Conservation (phyloP, 2,888 invertebrate species). For the Drosophila tripunctata region DNA sequence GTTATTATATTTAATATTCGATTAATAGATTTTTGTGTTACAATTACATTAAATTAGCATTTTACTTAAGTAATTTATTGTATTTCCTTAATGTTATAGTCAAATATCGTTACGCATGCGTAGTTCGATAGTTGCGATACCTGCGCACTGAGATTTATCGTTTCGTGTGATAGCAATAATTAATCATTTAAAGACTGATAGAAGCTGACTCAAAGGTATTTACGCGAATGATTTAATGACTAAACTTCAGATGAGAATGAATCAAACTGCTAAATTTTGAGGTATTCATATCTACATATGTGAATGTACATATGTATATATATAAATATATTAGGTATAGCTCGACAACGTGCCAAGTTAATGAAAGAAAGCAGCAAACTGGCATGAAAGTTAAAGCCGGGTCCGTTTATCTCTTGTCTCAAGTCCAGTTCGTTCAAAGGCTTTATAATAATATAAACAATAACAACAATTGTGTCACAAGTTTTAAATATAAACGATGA, state of each 20-base stretch:
- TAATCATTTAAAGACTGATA: slow-evolving; percentile 34
- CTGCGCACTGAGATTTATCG: slow-evolving; percentile 29
- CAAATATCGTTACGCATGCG: slow-evolving; percentile 1
- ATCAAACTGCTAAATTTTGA: slow-evolving; percentile 5
- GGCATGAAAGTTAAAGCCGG: slow-evolving; percentile 53
- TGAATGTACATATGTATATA: neutral
- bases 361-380: slow-evolving; percentile 52
- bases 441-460: slow-evolving; percentile 59
- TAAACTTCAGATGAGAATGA: neutral
- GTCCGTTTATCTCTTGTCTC: slow-evolving; percentile 14
- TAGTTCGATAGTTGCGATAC: neutral
- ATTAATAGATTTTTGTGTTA: no score
- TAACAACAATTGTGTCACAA: slow-evolving; percentile 79
- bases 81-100: no score
- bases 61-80: no score
- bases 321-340: neutral
- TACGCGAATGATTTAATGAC: slow-evolving; percentile 35
- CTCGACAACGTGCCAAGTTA: slow-evolving; percentile 4
- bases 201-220: slow-evolving; percentile 46
- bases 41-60: no score
- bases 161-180: slow-evolving; percentile 6
- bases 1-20: no score
- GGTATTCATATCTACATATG: neutral
- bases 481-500: slow-evolving; percentile 79
- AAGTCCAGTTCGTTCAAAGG: slow-evolving; percentile 45